Conservation (phyloP, 1,140 invertebrate genomes). For the Saccostrea cuccullata region DNA sequence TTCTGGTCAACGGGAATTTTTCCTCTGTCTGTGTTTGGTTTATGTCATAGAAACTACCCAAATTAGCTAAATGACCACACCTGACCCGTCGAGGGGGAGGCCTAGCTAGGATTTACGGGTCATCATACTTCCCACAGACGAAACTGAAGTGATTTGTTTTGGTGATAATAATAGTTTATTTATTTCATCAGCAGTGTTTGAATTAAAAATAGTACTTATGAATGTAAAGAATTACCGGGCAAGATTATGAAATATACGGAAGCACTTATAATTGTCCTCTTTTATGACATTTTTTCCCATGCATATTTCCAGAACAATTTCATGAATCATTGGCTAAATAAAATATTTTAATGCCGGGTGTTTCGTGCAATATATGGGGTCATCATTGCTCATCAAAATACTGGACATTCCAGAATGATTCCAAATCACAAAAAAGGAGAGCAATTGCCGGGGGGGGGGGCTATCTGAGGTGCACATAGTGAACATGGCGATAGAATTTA, state of each 20-base stretch:
- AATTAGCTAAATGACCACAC: neutral
- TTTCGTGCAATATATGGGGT: too few relatives aligned
- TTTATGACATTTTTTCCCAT: neutral
- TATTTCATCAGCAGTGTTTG: neutral
- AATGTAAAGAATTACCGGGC: neutral
- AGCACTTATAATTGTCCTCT: neutral
- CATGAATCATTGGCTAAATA: too few relatives aligned
- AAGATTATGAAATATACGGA: neutral
- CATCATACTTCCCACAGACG: neutral
- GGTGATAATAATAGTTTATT: constrained; percentile 5
- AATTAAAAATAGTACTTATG: neutral
- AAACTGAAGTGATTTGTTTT: constrained; percentile 16
- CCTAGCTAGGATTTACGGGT: neutral
- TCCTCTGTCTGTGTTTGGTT: neutral
- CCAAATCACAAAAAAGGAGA: neutral
- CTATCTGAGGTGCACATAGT: neutral
- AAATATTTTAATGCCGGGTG: too few relatives aligned
- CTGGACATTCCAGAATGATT: neutral
- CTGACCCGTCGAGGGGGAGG: neutral
- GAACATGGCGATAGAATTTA: neutral
- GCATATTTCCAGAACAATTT: too few relatives aligned
- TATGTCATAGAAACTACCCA: constrained; percentile 12
- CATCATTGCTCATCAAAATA: neutral
- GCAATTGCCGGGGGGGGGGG: too few relatives aligned
- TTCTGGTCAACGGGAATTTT: neutral